Evolutionary conservation across 2,888 invertebrate species (phyloP), one percentile per base, ranked within the genome.

Genomic region (Lasioglossum villosulum): DNA sequence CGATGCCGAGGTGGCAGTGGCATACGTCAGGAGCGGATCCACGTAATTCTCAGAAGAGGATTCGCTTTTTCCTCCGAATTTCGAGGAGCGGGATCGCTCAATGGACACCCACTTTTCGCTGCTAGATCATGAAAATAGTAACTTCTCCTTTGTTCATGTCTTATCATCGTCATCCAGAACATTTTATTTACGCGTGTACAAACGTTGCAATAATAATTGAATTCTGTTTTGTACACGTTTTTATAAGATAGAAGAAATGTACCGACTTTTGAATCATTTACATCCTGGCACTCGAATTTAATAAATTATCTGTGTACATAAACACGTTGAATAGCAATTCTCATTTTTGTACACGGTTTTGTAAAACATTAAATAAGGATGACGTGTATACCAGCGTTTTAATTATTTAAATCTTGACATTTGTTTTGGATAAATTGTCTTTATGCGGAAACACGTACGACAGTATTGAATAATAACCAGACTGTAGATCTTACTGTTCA

Each of bases 1-100:
- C 88, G 90, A 89, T 88, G 91, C 85, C 83, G 86, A 88, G 88
- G 86, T 87, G 84, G 88, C 88, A 88, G 89, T 86, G 89, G 89
- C 78, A 83, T 82, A 84, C 76, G 78, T 59, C 90, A 90, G 90
- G 90, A 89, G 78, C 90, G 90, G 90, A 90, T 78, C 83, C 80
- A 74, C 68, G 75, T 79, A 23, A 81, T 70, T 34, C 79, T 80
- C 63, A 42, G 77, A 39, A 74, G 70, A 77, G 82, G 80, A 68
- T 77, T 71, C 59, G n/a, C 81, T 27, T 82, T 70, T 63, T 72
- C 80, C n/a, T 14, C 23, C 14, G 8, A 19, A 79, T 63, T 56
- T 27, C 10, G 39, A 6, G 6, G 27, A 39, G 16, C 10, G 1
- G 19, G 37, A 59, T 27, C 39, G 56, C 6, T n/a, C n/a, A 19